Base-by-base conservation (phyloP, 2,113 vertebrate species). In the Megalops atlanticus region DNA sequence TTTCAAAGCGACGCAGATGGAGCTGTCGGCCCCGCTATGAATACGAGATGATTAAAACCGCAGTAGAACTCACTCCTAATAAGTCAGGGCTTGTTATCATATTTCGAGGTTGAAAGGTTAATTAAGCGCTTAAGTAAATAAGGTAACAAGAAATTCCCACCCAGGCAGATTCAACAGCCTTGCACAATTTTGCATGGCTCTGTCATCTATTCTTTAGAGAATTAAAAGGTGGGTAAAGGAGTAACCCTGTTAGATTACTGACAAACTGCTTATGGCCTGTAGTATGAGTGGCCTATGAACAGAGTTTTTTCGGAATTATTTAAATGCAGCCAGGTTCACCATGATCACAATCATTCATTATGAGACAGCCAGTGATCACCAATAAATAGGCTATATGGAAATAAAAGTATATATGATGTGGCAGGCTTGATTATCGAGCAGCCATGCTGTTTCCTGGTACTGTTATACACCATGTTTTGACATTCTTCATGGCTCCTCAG, bases 1-100 rank as follows among this genome's bases (percentile, higher is more conserved):
- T 33, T 79, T 71, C 54, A 40, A 73, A 86, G 79, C 81, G 1
- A 78, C 79, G 64, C 91, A 93, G 91, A 94, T 91, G 91, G 92
- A 86, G 83, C 88, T 89, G 88, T 90, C 91, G 88, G 82, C 82
- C 88, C 80, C 83, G 87, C 86, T 86, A 84, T 80, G 82, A 84
- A 73, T 84, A 81, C 74, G 82, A 86, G 86, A 86, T 89, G 86
- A 92, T 92, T 90, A 87, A 89, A 90, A 76, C 78, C 82, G 47
- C 76, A 82, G 83, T 85, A 79, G 76, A 73, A 74, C 81, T 83
- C 84, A 74, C 75, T 83, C 75, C 77, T 84, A 80, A 71, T 74
- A 76, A 74, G 69, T 80, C 27, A 21, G 16, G 72, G 80, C 85
- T 86, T 40, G 81, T 83, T 85, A 84, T 79, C 80, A 81, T 58